These are phyloP conservation scores for Neodiprion lecontei DNA, from an alignment of 1,140 invertebrate genomes.

Conservation along the genomic window DNA sequence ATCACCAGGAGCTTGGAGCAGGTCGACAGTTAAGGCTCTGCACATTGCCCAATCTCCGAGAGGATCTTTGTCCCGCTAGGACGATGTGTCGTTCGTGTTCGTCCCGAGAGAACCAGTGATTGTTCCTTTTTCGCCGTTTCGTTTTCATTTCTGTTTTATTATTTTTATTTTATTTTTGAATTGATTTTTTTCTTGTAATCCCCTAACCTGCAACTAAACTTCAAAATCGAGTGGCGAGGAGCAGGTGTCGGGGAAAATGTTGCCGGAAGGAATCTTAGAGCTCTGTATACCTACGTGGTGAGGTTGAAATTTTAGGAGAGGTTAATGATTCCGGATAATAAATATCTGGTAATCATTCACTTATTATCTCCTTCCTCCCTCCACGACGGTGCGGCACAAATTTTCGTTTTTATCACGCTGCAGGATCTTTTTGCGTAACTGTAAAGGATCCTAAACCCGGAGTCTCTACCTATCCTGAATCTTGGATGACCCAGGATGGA, in stretches of 20 bases:
- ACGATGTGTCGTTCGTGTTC: too few species aligned
- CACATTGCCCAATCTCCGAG: too few species aligned
- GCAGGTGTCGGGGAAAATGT: too few species aligned
- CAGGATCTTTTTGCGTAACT: slow-evolving; percentile 39
- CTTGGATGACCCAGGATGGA: slow-evolving; percentile 41
- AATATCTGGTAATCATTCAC: slow-evolving; percentile 5
- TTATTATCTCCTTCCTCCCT: background rate
- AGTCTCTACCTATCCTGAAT: slow-evolving; percentile 30
- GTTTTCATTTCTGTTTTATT: background rate
- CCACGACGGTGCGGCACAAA: background rate
- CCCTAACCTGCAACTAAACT: too few species aligned
- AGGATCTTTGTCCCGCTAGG: too few species aligned
- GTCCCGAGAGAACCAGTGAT: too few species aligned
- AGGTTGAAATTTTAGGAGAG: background rate
- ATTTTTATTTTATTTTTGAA: background rate
- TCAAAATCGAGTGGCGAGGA: too few species aligned
- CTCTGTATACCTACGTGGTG: too few species aligned
- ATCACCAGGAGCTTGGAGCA: too few species aligned
- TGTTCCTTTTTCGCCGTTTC: background rate
- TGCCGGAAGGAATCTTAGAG: too few species aligned
- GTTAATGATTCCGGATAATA: slow-evolving; percentile 3
- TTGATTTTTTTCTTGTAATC: too few species aligned
- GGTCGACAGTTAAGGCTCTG: too few species aligned
- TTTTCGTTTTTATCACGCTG: slow-evolving; percentile 1
- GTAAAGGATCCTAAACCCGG: slow-evolving; percentile 35